Evolutionary conservation across 2,888 invertebrate genomes (phyloP).

Genomic region (Steinernema hermaphroditum): DNA sequence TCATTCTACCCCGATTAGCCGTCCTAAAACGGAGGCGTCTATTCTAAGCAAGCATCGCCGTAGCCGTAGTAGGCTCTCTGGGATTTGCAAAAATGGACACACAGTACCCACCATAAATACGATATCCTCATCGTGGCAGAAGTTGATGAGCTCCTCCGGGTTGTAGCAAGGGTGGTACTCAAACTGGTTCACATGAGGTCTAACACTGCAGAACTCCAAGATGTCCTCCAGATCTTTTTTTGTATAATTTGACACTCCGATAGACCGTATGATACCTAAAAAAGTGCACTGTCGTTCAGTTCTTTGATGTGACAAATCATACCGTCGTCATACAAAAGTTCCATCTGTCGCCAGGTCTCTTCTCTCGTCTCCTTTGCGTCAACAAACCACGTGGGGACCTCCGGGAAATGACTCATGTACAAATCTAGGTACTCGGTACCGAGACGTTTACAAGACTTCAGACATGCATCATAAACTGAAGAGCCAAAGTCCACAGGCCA

Average conservation of each 20-base stretch:
- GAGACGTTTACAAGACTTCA: constrained; percentile 63
- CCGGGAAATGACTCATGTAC: constrained; percentile 68
- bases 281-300: too few relatives aligned
- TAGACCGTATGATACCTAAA: constrained; percentile 63
- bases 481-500: constrained; percentile 68
- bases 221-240: constrained; percentile 64
- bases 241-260: constrained; percentile 68
- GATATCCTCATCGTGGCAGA: constrained; percentile 65
- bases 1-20: too few relatives aligned
- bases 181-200: constrained; percentile 67
- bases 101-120: constrained; percentile 58
- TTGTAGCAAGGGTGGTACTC: constrained; percentile 68
- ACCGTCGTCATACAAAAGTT: constrained; percentile 67
- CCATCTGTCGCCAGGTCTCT: constrained; percentile 68
- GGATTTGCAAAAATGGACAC: too few relatives aligned
- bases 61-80: too few relatives aligned
- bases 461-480: constrained; percentile 60
- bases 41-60: too few relatives aligned
- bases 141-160: constrained; percentile 61
- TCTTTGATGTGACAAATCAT: constrained; percentile 26
- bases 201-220: constrained; percentile 61
- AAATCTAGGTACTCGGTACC: constrained; percentile 67
- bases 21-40: too few relatives aligned
- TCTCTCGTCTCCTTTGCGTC: constrained; percentile 51
- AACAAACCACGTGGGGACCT: constrained; percentile 61